Conservation (phyloP, 2,888 invertebrate species). For the Elegia similella region DNA sequence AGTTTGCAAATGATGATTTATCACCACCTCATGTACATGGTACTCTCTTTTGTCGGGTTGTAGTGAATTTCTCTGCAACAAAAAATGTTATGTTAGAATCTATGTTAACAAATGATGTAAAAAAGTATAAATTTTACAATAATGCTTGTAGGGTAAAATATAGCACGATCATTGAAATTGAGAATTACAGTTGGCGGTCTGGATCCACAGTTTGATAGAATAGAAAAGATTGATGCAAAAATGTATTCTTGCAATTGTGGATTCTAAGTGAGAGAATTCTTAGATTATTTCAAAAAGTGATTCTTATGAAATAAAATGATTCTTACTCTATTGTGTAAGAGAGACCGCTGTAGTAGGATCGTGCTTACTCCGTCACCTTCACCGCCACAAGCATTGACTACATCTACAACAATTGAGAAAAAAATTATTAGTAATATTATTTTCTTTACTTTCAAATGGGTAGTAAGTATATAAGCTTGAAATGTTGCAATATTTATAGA, state of each 20-base stretch:
- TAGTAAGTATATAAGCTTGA: not conserved
- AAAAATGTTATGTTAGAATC: slow-evolving; percentile 28
- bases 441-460: slow-evolving; percentile 21
- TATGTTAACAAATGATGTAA: not conserved
- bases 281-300: slow-evolving; percentile 22
- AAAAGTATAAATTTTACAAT: slow-evolving; percentile 22
- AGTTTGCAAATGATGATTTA: slow-evolving; percentile 34
- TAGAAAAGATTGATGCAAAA: not conserved
- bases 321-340: slow-evolving; percentile 80
- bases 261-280: not conserved
- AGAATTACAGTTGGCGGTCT: slow-evolving; percentile 44
- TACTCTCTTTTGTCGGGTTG: slow-evolving; percentile 64
- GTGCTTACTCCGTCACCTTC: slow-evolving; percentile 86
- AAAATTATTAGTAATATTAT: slow-evolving; percentile 53
- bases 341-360: slow-evolving; percentile 81
- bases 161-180: slow-evolving; percentile 50
- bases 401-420: slow-evolving; percentile 88
- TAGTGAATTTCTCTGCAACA: slow-evolving; percentile 77
- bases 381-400: slow-evolving; percentile 94
- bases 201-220: slow-evolving; percentile 20
- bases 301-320: slow-evolving; percentile 41
- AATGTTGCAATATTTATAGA: too few relatives aligned
- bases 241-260: not conserved
- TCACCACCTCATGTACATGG: slow-evolving; percentile 70
- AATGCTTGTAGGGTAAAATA: slow-evolving; percentile 61